Conservation (phyloP, 2,888 invertebrate genomes). For the Rhimphoctona megacephalus region DNA sequence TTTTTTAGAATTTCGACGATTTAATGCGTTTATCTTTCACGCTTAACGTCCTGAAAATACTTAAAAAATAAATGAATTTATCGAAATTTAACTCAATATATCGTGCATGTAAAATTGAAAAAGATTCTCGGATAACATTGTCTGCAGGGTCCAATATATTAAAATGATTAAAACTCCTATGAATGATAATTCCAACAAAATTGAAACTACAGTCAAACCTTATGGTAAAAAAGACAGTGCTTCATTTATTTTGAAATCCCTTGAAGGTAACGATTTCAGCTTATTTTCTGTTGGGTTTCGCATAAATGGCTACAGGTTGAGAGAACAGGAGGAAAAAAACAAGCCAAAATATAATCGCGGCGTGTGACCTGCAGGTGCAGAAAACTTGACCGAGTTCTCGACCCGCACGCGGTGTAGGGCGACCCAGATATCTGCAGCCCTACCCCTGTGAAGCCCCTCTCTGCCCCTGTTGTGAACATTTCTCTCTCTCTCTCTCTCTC, state of each 20-base stretch:
- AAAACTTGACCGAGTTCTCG: constrained; percentile 84
- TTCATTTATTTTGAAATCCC: background rate
- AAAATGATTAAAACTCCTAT: background rate
- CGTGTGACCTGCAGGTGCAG: constrained; percentile 82
- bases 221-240: background rate
- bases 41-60: background rate
- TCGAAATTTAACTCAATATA: background rate
- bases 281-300: background rate
- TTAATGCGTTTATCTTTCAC: constrained; percentile 1
- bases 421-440: constrained; percentile 80
- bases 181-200: background rate
- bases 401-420: constrained; percentile 81
- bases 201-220: background rate
- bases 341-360: constrained; percentile 65
- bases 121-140: background rate
- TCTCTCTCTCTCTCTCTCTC: constrained; percentile 53
- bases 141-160: background rate
- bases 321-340: constrained; percentile 36
- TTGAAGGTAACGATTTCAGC: background rate
- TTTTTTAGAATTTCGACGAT: background rate
- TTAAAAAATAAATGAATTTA: background rate
- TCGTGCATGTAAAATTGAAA: background rate
- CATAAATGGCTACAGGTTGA: constrained; percentile 10
- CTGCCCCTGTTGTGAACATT: constrained; percentile 39
- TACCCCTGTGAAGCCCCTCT: constrained; percentile 68